These are phyloP conservation scores for Globicephala melas DNA, from an alignment of 2,113 vertebrate genomes.

Conservation along the genomic window DNA sequence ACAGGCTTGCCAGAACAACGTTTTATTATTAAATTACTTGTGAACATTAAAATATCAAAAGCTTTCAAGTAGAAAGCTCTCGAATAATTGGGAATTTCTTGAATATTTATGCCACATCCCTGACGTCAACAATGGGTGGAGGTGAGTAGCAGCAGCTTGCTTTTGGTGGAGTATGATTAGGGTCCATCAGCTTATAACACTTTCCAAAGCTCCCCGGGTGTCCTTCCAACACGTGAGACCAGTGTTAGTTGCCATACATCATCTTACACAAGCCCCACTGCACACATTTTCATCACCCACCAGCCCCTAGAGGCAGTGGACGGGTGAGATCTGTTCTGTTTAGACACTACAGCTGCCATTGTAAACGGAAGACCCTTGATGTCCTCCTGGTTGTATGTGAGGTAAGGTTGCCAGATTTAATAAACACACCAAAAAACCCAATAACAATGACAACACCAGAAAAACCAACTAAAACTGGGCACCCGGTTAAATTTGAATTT, in stretches of 20 bases:
- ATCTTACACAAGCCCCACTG: background rate
- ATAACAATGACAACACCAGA: background rate
- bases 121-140: too few species aligned
- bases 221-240: background rate
- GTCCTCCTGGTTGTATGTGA: background rate
- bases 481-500: background rate
- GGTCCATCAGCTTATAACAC: background rate
- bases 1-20: background rate
- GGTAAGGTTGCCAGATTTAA: background rate
- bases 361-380: background rate
- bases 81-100: background rate
- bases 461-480: background rate
- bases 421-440: background rate
- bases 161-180: background rate
- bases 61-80: background rate
- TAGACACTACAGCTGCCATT: background rate
- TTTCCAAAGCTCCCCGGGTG: background rate
- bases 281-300: background rate
- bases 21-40: background rate
- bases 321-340: background rate
- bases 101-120: background rate
- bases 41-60: background rate
- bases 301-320: accelerated
- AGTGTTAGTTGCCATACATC: background rate
- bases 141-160: background rate